phyloP scores from a whole-genome alignment of 2,113 vertebrate genomes.

The Seriola aureovittata region DNA sequence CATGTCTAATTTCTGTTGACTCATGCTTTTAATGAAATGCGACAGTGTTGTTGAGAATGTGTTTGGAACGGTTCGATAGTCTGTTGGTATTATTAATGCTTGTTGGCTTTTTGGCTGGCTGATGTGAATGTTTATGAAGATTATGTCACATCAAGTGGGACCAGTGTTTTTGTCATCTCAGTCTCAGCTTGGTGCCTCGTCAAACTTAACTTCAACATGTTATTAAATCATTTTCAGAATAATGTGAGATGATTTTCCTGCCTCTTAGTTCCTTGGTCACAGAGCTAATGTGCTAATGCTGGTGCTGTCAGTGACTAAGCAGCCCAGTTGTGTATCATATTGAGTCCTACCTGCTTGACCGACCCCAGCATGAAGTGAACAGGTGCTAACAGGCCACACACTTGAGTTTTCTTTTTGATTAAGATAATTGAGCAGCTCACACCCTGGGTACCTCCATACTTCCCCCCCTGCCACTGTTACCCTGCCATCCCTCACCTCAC shows the following conservation, averaged over 20 bases:
- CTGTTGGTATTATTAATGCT: slow-evolving; percentile 27
- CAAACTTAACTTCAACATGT: neutral
- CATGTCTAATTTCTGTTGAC: slow-evolving; percentile 57
- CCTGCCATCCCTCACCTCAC: neutral
- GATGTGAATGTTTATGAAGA: slow-evolving; percentile 24
- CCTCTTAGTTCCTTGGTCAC: neutral
- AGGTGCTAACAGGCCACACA: neutral
- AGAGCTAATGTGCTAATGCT: neutral
- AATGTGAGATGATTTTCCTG: neutral
- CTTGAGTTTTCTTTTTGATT: slow-evolving; percentile 6
- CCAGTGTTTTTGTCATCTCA: slow-evolving; percentile 10
- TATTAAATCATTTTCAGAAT: neutral
- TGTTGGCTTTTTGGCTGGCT: slow-evolving; percentile 10
- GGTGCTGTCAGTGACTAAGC: neutral
- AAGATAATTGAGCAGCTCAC: neutral
- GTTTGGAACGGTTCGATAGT: slow-evolving; percentile 26
- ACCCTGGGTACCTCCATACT: neutral
- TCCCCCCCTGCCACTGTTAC: neutral
- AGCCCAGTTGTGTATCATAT: neutral
- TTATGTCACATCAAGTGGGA: slow-evolving; percentile 15
- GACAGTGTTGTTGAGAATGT: slow-evolving; percentile 25
- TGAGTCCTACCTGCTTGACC: neutral
- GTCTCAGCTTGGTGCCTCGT: slow-evolving; percentile 3
- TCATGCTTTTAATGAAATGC: slow-evolving; percentile 52
- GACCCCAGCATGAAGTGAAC: neutral